Base-by-base conservation (phyloP, 2,888 invertebrate species). In the Sarcophaga carnaria region DNA sequence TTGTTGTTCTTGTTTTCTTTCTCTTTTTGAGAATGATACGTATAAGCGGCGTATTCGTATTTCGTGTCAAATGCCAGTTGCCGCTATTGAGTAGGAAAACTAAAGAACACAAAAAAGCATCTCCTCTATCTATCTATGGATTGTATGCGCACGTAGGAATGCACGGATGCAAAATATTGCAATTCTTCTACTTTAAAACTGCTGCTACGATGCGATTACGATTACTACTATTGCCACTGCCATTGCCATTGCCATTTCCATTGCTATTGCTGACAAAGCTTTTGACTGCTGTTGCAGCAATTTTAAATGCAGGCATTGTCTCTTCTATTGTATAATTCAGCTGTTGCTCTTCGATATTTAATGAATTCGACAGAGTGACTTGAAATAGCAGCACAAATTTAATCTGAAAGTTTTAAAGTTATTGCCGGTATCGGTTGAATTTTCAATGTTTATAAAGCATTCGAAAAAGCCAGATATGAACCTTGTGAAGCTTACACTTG, bases 21-120 rank as follows among this genome's bases (percentile, higher is more conserved):
- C 22, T 76, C 63, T 37, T 77, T 83, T 75, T 80, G 75, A 79
- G 67, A 76, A 78, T 86, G 74, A 83, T 77, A 77, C 80, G 80
- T 84, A 81, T 86, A 78, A 84, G 86, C 83, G 69, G 81, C 70
- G 63, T 83, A 87, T 85, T 85, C 83, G 82, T 83, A 87, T 87
- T 85, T 85, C 88, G 86, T 88, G 87, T 88, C 86, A 88, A 89
- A 87, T 87, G 87, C 84, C 87, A 84, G 87, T 88, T 87, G 82
- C 80, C 76, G 85, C 88, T 87, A 71, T 76, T 5, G 45, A 49
- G 54, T 74, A 70, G 79, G 80, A 54, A 45, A 75, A 63, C 25
- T 67, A 63, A 54, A 17, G 6, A 14, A 62, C 17, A 62, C 4
- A 69, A 10, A 47, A 47, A 70, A 59, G 60, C 37, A 54, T 37